A percentile compares a stretch with the other conserved stretches of the same genome.
These are phyloP conservation scores for Drosophila albomicans DNA, from an alignment of 1,140 invertebrate species.

Conservation along the genomic window DNA sequence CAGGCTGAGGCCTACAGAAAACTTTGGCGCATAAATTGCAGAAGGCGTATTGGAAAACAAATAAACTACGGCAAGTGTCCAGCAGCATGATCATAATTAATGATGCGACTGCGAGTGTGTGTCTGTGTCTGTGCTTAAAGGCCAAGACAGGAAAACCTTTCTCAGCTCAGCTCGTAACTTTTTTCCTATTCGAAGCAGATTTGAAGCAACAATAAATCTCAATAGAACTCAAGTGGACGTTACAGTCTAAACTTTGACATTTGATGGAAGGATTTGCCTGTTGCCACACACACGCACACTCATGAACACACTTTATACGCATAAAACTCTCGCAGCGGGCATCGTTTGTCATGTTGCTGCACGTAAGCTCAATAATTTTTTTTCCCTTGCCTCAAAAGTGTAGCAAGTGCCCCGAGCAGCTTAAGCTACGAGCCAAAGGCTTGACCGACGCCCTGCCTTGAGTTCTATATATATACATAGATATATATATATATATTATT, in stretches of 20 bases:
- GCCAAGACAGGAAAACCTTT: constrained; percentile 8
- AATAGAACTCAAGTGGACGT: constrained; percentile 79
- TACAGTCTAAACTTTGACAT: constrained; percentile 74
- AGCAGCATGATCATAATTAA: constrained; percentile 71
- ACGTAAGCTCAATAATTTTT: constrained; percentile 62
- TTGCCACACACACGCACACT: constrained; percentile 28
- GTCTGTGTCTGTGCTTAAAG: constrained; percentile 12
- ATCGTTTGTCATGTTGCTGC: constrained; percentile 76
- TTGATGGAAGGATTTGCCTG: constrained; percentile 74
- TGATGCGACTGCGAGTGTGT: constrained; percentile 36
- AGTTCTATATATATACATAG: constrained; percentile 20
- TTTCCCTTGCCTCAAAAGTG: constrained; percentile 35
- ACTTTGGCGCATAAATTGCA: constrained; percentile 64
- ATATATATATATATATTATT: constrained; percentile 24
- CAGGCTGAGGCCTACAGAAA: constrained; percentile 48
- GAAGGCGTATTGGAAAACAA: constrained; percentile 51
- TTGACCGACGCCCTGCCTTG: constrained; percentile 24
- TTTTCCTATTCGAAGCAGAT: background rate
- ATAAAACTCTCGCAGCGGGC: constrained; percentile 40
- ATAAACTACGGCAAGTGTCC: constrained; percentile 52
- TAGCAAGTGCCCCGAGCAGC: constrained; percentile 3
- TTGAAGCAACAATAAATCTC: constrained; percentile 68
- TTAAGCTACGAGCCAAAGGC: constrained; percentile 29
- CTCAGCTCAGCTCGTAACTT: constrained; percentile 2
- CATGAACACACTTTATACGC: constrained; percentile 11